Percentiles rank a stretch among this genome's conserved stretches.
phyloP scores from a whole-genome alignment of 2,888 invertebrate genomes.

The Petrolisthes cinctipes region DNA sequence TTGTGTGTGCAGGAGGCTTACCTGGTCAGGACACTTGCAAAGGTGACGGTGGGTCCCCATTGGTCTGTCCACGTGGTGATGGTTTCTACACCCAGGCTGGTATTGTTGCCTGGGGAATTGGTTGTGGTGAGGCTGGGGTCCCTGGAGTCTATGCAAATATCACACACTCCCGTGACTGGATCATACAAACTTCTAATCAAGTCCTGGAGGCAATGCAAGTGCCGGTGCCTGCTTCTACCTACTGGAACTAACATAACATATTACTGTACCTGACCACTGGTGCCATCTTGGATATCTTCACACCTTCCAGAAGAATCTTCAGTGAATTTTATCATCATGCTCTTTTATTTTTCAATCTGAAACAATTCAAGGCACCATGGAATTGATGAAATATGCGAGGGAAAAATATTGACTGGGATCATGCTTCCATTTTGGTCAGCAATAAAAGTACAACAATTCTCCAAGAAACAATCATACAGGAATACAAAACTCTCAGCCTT shows the following conservation, averaged over 20 bases:
- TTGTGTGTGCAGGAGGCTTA: constrained; percentile 70
- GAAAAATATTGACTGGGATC: too few relatives aligned
- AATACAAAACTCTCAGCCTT: too few relatives aligned
- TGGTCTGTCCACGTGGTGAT: constrained; percentile 75
- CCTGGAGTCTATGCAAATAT: constrained; percentile 87
- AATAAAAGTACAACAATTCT: too few relatives aligned
- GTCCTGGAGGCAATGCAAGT: background rate
- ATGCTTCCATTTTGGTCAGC: too few relatives aligned
- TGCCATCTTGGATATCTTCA: too few relatives aligned
- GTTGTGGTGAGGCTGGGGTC: constrained; percentile 79
- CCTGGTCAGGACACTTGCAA: constrained; percentile 80
- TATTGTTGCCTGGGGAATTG: constrained; percentile 91
- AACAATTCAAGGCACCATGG: too few relatives aligned
- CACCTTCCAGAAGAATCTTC: too few relatives aligned
- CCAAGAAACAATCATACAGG: too few relatives aligned
- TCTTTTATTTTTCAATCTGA: too few relatives aligned
- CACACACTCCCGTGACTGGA: constrained; percentile 79
- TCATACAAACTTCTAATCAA: constrained; percentile 68
- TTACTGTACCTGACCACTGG: too few relatives aligned
- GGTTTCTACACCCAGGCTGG: constrained; percentile 75
- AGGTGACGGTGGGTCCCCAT: constrained; percentile 86
- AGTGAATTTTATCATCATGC: too few relatives aligned
- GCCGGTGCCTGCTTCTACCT: background rate
- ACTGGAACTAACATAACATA: background rate
- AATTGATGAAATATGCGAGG: too few relatives aligned